Conservation (phyloP, 2,888 invertebrate species). For the Argyra leucocephala region DNA sequence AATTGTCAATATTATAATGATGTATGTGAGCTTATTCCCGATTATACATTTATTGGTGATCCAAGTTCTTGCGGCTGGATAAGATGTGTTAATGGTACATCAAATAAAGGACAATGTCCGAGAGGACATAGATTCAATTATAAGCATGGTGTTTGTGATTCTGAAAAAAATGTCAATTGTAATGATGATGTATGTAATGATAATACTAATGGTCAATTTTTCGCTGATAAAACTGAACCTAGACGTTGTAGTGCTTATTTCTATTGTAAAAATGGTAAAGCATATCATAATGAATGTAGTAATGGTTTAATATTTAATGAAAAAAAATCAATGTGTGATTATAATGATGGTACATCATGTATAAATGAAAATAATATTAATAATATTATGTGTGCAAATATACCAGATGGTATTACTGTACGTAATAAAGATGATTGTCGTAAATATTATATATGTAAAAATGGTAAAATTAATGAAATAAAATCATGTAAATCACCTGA, state of each 20-base stretch:
- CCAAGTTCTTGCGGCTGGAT: neutral
- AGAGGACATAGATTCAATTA: neutral
- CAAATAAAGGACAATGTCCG: neutral
- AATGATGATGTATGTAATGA: neutral
- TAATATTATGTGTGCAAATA: neutral
- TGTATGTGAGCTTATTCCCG: neutral
- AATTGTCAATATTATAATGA: too few relatives aligned
- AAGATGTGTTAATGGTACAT: neutral
- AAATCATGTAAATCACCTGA: neutral
- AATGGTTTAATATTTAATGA: neutral
- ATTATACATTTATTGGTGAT: neutral
- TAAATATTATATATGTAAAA: neutral
- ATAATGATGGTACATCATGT: neutral
- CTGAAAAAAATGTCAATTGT: neutral
- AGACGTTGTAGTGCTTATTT: neutral
- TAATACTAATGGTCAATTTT: neutral
- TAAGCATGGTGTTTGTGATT: neutral
- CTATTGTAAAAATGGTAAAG: neutral
- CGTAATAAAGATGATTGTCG: neutral
- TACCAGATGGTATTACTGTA: neutral
- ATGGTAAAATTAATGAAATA: neutral
- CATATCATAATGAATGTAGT: neutral
- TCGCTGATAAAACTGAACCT: neutral
- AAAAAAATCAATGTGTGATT: neutral
- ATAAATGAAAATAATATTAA: neutral